Base-by-base conservation (phyloP, 2,888 invertebrate species). In the Limulus polyphemus region DNA sequence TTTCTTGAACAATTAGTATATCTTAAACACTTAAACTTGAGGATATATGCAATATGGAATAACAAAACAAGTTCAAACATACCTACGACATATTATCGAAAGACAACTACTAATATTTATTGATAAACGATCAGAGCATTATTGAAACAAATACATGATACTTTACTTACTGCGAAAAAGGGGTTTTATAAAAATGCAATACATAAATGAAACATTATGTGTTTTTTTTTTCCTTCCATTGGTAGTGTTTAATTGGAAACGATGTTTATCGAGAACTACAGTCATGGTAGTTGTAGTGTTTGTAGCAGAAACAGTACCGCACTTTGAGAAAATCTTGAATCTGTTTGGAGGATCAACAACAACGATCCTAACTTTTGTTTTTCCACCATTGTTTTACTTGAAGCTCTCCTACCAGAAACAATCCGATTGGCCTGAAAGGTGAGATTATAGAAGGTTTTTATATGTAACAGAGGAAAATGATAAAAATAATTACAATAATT, bases 251-350 rank as follows among this genome's bases (percentile, higher is more conserved):
- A 84, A 84, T 68, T 79, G 84, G 74, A 83, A 83, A 72, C 81
- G 92, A 50, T 84, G 86, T 67, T 75, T 85, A 0, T 73, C 88
- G 47, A 80, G 92, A 57, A 86, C 89, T 1, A 75, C 81, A 0
- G 77, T 91, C 13, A 81, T 89, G 12, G 79, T 83, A 0, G 68
- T 86, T 3, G 86, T 86, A 0, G 83, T 92, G 10, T 81, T 88
- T 48, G 78, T 91, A 3, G 90, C 87, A 0, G 89, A 90, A 76
- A 82, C 86, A 0, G 84, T 92, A 0, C 91, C 93, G 1, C 81
- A 86, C 67, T 91, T 93, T 73, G 90, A 91, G 71, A 79, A 90
- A 17, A 86, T 92, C 12, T 87, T 92, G 84, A 85, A 89, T 2
- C 78, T 92, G 0, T 83, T 92, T 11, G 92, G 93, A 0, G 90